Conservation (phyloP, 2,113 vertebrate genomes). For the Bos javanicus region DNA sequence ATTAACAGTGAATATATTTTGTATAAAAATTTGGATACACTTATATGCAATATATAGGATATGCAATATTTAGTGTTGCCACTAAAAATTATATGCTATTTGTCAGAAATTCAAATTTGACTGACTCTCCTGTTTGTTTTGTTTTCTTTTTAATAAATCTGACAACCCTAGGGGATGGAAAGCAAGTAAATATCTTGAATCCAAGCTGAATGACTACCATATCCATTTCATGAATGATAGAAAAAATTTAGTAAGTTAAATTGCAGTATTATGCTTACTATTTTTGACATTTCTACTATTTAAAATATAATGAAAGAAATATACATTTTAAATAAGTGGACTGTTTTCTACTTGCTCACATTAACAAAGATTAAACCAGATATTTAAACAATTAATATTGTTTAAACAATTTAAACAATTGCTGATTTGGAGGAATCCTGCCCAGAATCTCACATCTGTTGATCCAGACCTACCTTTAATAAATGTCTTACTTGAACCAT, state of each 20-base stretch:
- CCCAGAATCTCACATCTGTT: background rate
- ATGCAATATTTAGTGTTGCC: background rate
- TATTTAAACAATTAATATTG: background rate
- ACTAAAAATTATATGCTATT: background rate
- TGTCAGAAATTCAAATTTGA: constrained; percentile 12
- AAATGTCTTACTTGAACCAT: background rate
- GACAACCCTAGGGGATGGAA: background rate
- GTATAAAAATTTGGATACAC: background rate
- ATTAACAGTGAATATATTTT: background rate
- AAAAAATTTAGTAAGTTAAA: background rate
- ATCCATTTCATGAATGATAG: background rate
- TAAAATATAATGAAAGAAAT: background rate
- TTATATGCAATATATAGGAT: background rate
- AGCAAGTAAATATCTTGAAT: background rate
- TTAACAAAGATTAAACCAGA: background rate
- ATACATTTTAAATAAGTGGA: background rate
- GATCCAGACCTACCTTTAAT: background rate
- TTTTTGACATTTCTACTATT: background rate
- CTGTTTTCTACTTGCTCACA: background rate
- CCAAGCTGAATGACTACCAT: background rate
- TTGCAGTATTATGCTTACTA: background rate
- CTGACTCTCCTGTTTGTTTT: background rate
- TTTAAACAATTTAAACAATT: no score
- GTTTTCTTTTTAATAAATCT: background rate
- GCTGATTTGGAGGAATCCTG: background rate